Conservation (phyloP, 2,888 invertebrate genomes). For the Chrysodeixis includens region DNA sequence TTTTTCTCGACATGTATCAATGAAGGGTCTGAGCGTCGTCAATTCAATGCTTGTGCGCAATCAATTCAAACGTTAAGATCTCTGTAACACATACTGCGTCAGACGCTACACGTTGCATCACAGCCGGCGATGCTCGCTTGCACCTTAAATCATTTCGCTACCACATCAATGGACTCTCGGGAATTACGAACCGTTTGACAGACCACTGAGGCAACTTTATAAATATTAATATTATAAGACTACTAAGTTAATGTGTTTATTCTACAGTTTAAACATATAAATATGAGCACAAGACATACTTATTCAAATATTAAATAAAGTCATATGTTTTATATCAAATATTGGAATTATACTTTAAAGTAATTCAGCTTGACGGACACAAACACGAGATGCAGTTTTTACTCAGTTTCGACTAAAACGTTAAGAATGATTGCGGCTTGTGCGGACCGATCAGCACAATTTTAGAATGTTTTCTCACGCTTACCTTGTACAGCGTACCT, state of each 20-base stretch:
- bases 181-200: conserved; percentile 50
- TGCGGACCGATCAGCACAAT: conserved; percentile 28
- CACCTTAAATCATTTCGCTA: conserved; percentile 70
- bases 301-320: conserved; percentile 31
- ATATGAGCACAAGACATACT: conserved; percentile 40
- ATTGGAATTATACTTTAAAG: conserved; percentile 54
- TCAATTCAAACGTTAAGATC: conserved; percentile 69
- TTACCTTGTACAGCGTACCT: conserved; percentile 46
- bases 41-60: conserved; percentile 53
- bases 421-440: conserved; percentile 32
- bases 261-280: conserved; percentile 46
- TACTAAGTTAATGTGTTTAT: conserved; percentile 56
- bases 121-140: conserved; percentile 69
- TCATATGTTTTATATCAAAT: conserved; percentile 50
- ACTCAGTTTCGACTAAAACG: conserved; percentile 37
- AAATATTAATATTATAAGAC: conserved; percentile 56
- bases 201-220: conserved; percentile 46
- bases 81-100: conserved; percentile 70
- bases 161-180: conserved; percentile 35
- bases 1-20: conserved; percentile 45
- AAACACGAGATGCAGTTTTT: conserved; percentile 43
- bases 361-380: conserved; percentile 48
- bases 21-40: conserved; percentile 46
- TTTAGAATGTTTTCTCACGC: conserved; percentile 48
- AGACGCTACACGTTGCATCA: conserved; percentile 70